These are phyloP conservation scores for Gavia stellata DNA, from an alignment of 2,113 vertebrate genomes.

Conservation along the genomic window DNA sequence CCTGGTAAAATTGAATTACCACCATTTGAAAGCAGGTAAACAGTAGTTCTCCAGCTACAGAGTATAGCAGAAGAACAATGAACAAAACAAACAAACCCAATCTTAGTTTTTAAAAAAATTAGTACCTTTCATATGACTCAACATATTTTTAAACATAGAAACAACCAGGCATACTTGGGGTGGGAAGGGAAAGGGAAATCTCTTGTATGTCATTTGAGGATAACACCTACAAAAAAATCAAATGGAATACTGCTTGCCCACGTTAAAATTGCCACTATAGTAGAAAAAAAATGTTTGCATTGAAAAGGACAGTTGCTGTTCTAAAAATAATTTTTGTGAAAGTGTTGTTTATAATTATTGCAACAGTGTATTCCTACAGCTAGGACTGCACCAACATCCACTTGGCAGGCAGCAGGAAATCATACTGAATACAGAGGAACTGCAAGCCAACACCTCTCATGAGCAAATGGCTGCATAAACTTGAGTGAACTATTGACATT, in stretches of 20 bases:
- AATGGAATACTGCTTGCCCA: not conserved
- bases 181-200: not conserved
- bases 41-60: not conserved
- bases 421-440: not conserved
- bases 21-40: not conserved
- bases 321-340: constrained; percentile 26
- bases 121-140: not conserved
- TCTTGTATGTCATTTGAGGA: not conserved
- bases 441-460: not conserved
- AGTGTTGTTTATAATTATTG: not conserved
- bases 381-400: not conserved
- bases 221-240: constrained; percentile 37
- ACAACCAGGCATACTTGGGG: not conserved
- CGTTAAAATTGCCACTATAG: not conserved
- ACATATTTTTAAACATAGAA: not conserved
- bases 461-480: not conserved
- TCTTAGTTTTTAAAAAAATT: not conserved
- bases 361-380: not conserved
- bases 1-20: not conserved
- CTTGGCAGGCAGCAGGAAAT: not conserved
- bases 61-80: not conserved
- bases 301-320: not conserved
- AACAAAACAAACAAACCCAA: not conserved
- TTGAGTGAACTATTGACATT: not conserved
- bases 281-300: not conserved